phyloP scores from a whole-genome alignment of 1,140 invertebrate genomes.

The Drosophila fuyamai region DNA sequence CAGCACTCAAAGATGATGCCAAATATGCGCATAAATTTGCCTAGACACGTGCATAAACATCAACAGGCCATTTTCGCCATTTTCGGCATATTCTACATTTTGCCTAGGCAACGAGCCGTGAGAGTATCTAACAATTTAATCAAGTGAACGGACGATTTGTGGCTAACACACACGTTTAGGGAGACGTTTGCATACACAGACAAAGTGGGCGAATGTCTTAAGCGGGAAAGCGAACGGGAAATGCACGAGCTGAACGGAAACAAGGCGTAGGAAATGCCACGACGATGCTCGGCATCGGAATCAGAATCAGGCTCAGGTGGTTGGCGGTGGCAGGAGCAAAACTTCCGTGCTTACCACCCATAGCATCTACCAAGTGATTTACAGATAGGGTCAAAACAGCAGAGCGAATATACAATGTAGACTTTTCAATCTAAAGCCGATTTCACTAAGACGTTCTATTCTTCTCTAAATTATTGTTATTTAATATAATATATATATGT shows the following conservation, averaged over 20 bases:
- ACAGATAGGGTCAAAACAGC: constrained; percentile 1
- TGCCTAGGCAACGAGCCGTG: constrained; percentile 10
- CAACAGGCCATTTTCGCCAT: constrained; percentile 58
- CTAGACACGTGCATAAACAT: constrained; percentile 53
- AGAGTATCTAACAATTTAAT: constrained; percentile 72
- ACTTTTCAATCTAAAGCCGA: neutral
- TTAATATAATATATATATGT: no score
- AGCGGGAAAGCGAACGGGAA: constrained; percentile 46
- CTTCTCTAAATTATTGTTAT: no score
- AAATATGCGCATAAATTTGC: constrained; percentile 61
- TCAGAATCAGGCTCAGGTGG: constrained; percentile 22
- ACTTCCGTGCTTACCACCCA: constrained; percentile 45
- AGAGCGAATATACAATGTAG: neutral
- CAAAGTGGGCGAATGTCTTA: constrained; percentile 46
- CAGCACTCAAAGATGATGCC: constrained; percentile 14
- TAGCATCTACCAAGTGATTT: constrained; percentile 12
- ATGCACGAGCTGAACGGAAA: constrained; percentile 69
- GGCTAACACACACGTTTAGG: constrained; percentile 33
- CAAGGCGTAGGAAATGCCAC: constrained; percentile 56
- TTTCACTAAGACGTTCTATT: neutral
- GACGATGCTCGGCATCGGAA: constrained; percentile 24
- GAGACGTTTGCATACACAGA: constrained; percentile 3
- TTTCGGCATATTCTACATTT: constrained; percentile 41
- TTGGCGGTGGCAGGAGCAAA: constrained; percentile 49
- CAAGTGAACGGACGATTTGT: constrained; percentile 67